Conservation (phyloP, 2,113 vertebrate species). For the Lipophrys pholis region DNA sequence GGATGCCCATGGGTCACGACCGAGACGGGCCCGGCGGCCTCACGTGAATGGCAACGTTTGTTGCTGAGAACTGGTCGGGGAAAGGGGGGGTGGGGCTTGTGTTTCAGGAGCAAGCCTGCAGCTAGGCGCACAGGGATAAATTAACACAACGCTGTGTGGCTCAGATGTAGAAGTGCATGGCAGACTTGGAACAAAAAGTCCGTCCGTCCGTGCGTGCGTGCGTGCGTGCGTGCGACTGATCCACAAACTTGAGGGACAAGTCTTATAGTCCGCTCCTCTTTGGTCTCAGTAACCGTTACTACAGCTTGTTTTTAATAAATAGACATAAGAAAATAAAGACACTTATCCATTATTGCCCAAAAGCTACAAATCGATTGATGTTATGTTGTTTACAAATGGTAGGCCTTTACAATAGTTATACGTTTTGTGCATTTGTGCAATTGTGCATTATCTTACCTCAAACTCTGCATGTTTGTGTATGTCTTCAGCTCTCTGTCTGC, state of each 20-base stretch:
- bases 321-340: slow-evolving; percentile 26
- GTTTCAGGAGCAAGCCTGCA: slow-evolving; percentile 36
- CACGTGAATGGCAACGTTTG: slow-evolving; percentile 71
- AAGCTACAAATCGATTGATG: slow-evolving; percentile 14
- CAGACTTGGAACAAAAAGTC: too few relatives aligned
- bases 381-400: too few relatives aligned
- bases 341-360: slow-evolving; percentile 8
- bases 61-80: slow-evolving; percentile 46
- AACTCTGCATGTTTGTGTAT: slow-evolving; percentile 98
- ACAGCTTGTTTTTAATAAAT: slow-evolving; percentile 26
- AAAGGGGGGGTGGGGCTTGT: slow-evolving; percentile 32
- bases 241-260: slow-evolving; percentile 55
- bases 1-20: slow-evolving; percentile 59
- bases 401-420: too few relatives aligned
- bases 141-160: slow-evolving; percentile 65
- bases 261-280: slow-evolving; percentile 29
- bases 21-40: slow-evolving; percentile 41
- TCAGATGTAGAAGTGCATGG: too few relatives aligned
- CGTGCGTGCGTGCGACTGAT: too few relatives aligned
- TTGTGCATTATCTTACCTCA: slow-evolving; percentile 86
- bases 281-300: slow-evolving; percentile 26
- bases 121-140: slow-evolving; percentile 52
- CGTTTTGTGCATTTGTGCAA: background rate
- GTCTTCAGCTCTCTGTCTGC: slow-evolving; percentile 96
- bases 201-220: too few relatives aligned